These are phyloP conservation scores for Rhopilema esculentum DNA, from an alignment of 30 jellyfish, hydroid and myxozoan genomes.

Conservation along the genomic window DNA sequence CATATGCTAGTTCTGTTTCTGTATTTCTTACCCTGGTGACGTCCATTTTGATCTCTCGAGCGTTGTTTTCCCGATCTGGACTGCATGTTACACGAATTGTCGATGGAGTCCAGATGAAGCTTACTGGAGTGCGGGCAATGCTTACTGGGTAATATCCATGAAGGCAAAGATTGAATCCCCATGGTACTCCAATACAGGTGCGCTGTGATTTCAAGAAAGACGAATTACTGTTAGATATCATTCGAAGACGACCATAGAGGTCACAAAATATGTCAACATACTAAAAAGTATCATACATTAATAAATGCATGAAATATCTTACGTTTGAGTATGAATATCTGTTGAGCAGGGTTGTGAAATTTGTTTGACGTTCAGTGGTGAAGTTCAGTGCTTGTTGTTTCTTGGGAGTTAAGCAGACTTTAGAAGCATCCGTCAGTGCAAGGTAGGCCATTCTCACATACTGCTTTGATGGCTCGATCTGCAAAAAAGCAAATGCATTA, in stretches of 20 bases:
- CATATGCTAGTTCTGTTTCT: not conserved
- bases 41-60: not conserved
- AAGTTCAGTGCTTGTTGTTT: slow-evolving; percentile 13
- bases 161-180: slow-evolving; percentile 59
- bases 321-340: slow-evolving; percentile 37
- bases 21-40: not conserved
- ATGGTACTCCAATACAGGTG: slow-evolving; percentile 45
- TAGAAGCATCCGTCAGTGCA: slow-evolving; percentile 5
- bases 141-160: slow-evolving; percentile 48
- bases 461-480: slow-evolving; percentile 34
- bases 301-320: no score
- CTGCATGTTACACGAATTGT: slow-evolving; percentile 27
- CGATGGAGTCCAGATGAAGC: slow-evolving; percentile 28
- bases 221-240: no score
- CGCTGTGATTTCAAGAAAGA: slow-evolving; percentile 9
- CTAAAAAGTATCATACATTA: no score
- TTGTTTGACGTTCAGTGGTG: slow-evolving; percentile 30
- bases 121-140: slow-evolving; percentile 15
- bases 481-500: not conserved
- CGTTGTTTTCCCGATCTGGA: slow-evolving; percentile 18
- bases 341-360: slow-evolving; percentile 10
- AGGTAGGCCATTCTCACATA: slow-evolving; percentile 39
- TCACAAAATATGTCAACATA: no score
- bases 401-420: slow-evolving; percentile 25
- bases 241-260: no score